Conservation (phyloP, 2,797 vertebrate genomes). For the Siniperca undulata region DNA sequence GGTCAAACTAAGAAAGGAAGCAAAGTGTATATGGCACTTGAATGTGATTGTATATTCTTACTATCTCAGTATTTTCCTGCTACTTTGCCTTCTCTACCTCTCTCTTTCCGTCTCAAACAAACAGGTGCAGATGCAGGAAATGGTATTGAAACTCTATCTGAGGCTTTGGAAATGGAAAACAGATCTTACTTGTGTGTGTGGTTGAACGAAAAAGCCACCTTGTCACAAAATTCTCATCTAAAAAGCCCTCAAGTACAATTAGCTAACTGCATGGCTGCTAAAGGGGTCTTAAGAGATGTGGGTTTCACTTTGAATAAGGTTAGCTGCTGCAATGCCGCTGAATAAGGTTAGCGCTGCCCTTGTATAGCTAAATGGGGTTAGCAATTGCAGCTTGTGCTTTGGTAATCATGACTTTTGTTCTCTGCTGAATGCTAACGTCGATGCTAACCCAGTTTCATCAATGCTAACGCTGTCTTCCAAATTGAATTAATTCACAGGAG, state of each 20-base stretch:
- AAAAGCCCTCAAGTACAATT: slow-evolving; percentile 69
- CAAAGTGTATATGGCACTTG: slow-evolving; percentile 13
- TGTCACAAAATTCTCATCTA: slow-evolving; percentile 51
- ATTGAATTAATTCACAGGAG: slow-evolving; percentile 83
- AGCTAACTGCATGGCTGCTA: slow-evolving; percentile 37
- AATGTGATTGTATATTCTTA: slow-evolving; percentile 26
- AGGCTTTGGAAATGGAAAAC: slow-evolving; percentile 43
- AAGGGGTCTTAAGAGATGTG: slow-evolving; percentile 54
- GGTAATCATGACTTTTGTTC: slow-evolving; percentile 87
- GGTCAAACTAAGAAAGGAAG: slow-evolving; percentile 28
- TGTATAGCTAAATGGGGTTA: slow-evolving; percentile 68
- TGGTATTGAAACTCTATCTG: background rate
- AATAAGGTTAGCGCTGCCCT: slow-evolving; percentile 71
- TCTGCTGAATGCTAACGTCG: slow-evolving; percentile 79
- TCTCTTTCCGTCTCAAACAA: slow-evolving; percentile 15
- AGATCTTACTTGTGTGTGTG: background rate
- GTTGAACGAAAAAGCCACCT: slow-evolving; percentile 47
- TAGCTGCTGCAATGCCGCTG: slow-evolving; percentile 51
- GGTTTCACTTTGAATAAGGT: slow-evolving; percentile 67
- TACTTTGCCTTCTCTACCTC: background rate
- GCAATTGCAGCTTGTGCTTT: slow-evolving; percentile 70
- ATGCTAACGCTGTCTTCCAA: slow-evolving; percentile 75
- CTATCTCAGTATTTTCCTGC: slow-evolving; percentile 12
- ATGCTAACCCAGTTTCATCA: slow-evolving; percentile 81
- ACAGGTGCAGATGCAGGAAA: slow-evolving; percentile 65